These are phyloP conservation scores for Siderastrea siderea DNA, from an alignment of 92 coral and sea anemone genomes.

Conservation along the genomic window DNA sequence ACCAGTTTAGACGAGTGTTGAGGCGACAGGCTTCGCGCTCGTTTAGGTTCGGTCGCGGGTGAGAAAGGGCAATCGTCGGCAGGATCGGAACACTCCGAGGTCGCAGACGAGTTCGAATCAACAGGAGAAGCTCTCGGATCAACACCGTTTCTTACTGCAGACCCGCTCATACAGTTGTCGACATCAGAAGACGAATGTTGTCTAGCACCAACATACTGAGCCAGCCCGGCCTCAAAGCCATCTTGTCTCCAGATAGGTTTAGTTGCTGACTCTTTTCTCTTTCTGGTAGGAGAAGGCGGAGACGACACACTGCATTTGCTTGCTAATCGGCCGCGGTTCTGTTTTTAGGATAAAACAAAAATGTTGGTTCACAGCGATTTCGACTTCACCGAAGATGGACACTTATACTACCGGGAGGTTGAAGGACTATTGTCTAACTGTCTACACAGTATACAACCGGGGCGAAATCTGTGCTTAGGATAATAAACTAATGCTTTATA, in stretches of 20 bases:
- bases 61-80: constrained; percentile 84
- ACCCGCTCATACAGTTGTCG: constrained; percentile 50
- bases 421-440: not conserved
- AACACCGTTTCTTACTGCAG: constrained; percentile 70
- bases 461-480: not conserved
- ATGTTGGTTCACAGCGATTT: not conserved
- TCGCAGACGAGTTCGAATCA: constrained; percentile 81
- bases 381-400: not conserved
- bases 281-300: constrained; percentile 84
- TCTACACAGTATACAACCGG: not conserved
- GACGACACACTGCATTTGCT: constrained; percentile 92
- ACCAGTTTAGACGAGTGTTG: constrained; percentile 39
- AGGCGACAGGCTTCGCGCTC: constrained; percentile 91
- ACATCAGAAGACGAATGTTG: constrained; percentile 81
- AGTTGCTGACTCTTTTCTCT: constrained; percentile 67
- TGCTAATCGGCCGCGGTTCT: constrained; percentile 98
- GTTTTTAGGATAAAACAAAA: constrained; percentile 44
- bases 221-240: constrained; percentile 59
- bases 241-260: constrained; percentile 82
- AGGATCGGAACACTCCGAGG: constrained; percentile 88
- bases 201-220: constrained; percentile 49
- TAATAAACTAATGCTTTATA: not conserved
- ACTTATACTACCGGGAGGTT: not conserved
- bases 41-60: constrained; percentile 68
- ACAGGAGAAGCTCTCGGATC: constrained; percentile 58